Evolutionary conservation across 23 tunicate species (phyloP).

Genomic region (Oikopleura vanhoeffeni): DNA sequence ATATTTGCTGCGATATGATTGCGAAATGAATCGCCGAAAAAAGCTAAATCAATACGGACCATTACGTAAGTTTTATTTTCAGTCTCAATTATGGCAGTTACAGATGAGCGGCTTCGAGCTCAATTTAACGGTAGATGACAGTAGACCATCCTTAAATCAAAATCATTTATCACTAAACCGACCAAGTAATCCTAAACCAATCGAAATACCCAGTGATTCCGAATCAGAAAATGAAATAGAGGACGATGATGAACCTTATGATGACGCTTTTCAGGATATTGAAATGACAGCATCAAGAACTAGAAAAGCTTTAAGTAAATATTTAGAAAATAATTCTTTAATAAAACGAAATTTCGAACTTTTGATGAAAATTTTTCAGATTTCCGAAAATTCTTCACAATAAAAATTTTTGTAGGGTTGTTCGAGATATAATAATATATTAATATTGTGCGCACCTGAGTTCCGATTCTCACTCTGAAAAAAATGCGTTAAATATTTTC

Average conservation of each 20-base stretch:
- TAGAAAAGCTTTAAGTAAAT: background rate
- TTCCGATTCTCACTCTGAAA: no score
- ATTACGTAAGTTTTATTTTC: background rate
- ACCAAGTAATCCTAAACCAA: background rate
- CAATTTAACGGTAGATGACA: background rate
- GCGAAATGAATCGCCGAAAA: background rate
- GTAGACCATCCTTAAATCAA: background rate
- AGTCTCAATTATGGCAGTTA: background rate
- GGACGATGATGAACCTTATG: background rate
- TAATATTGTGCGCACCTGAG: no score
- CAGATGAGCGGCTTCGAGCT: slow-evolving; percentile 2
- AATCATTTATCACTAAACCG: background rate
- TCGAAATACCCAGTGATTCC: background rate
- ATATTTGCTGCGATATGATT: background rate
- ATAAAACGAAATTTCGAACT: no score
- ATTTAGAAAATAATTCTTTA: no score
- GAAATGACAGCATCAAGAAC: background rate
- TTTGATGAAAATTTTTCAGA: no score
- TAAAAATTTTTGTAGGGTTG: no score
- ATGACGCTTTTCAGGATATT: background rate
- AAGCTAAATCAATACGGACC: background rate
- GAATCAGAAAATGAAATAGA: background rate
- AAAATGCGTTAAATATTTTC: no score
- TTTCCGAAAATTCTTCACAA: no score
- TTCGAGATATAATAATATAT: no score